Evolutionary conservation across 2,113 vertebrate species (phyloP), one percentile per base, ranked within the genome.

Genomic region (Amphilophus citrinellus): DNA sequence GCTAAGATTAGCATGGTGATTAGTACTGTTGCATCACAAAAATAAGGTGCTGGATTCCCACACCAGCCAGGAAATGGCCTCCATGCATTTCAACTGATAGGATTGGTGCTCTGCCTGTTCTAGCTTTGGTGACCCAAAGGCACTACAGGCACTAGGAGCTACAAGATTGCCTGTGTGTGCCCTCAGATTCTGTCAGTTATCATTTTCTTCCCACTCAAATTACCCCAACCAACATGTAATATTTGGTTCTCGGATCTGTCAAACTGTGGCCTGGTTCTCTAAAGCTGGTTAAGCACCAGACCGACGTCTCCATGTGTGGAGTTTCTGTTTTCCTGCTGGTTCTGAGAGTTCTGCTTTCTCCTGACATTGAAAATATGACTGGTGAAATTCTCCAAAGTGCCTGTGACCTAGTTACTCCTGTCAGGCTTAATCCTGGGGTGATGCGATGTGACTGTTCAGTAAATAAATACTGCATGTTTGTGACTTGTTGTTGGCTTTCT

Each of bases 391-490:
- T 32, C 32, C 32, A 32, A 32, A 22, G 35, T 0, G 14, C 37
- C 11, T 24, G 13, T 44, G 37, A 44, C 24, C 9, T 2, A 27
- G 44, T 11, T 47, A 14, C 44, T 47, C 13, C 14, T 4, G 4
- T 47, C 4, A n/a, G 22, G 1, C 63, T 44, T 44, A 24, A 42
- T 7, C 37, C 63, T 6, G 14, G 0, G 7, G 42, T 3, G 60
- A 17, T 3, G 15, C 15, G 0, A 2, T 3, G 7, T 66, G 62
- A 37, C 1, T 66, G 39, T 20, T 3, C 8, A 10, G 6, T 20
- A 17, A 27, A 27, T 27, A 27, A 30, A 50, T 30, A 24, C 42
- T 50, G 65, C 15, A 10, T 1, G 44, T 14, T 1, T 11, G 15
- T 9, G 20, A 8, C 35, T 27, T 27, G 27, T 20, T 53, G 2